A percentile compares a stretch with the other conserved stretches of the same genome.
These are phyloP conservation scores for Bubo bubo DNA, from an alignment of 2,113 vertebrate species.

Conservation along the genomic window DNA sequence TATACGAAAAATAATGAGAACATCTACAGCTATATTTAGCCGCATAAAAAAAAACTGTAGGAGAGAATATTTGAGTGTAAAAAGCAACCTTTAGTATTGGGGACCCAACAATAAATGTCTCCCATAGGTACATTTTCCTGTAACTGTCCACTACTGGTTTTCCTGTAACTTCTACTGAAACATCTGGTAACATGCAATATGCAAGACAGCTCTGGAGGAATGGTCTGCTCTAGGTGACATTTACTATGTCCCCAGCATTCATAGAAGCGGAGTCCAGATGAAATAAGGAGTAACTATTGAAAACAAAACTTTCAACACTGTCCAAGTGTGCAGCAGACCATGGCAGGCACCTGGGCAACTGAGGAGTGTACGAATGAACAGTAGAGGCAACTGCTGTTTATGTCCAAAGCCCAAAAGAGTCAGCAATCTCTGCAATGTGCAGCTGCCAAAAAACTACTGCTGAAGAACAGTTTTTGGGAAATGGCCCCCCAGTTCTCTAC, in stretches of 20 bases:
- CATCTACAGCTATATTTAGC: not conserved
- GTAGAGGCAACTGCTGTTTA: not conserved
- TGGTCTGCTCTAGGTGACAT: not conserved
- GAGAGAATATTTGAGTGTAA: not conserved
- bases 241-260: not conserved
- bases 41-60: not conserved
- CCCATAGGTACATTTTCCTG: not conserved
- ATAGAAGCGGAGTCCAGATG: not conserved
- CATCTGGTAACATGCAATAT: not conserved
- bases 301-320: not conserved
- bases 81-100: not conserved
- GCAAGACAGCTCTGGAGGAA: not conserved
- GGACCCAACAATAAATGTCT: not conserved
- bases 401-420: not conserved
- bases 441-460: not conserved
- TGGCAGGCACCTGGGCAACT: not conserved
- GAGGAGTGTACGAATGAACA: not conserved
- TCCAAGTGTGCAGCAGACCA: not conserved
- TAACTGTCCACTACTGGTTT: not conserved
- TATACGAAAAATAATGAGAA: not conserved
- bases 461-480: not conserved
- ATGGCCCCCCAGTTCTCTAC: too few relatives aligned
- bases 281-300: not conserved
- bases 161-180: not conserved
- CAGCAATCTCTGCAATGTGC: not conserved